Evolutionary conservation across 2,113 vertebrate species (phyloP), one percentile per base, ranked within the genome.

Genomic region (Acrocephalus arundinaceus): DNA sequence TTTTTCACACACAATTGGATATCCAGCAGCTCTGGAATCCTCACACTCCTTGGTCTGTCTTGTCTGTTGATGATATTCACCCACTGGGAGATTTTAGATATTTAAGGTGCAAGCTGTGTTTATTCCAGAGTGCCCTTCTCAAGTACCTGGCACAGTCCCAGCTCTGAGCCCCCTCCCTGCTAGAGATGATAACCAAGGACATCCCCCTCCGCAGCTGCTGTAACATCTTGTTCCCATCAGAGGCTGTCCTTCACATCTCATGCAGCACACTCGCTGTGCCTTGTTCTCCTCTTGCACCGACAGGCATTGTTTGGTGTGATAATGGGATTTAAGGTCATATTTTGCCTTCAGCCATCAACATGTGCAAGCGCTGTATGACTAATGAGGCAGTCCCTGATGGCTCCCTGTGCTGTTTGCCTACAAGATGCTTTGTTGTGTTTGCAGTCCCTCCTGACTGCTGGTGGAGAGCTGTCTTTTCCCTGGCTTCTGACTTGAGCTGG

Each of bases 261-360:
- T 57, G 75, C 62, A 28, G 86, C 35, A 35, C 85, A 37, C 62
- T n/a, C 10, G 10, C 55, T 79, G 58, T 75, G 35, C 73, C 59
- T 70, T 78, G 66, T 85, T 90, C 88, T 85, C 35, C 45, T 30
- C 41, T 43, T 49, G 68, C 87, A 52, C 87, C 63, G 41, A 33
- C 65, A 96, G 86, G 73, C 77, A 48, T 43, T 43, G 65, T 94
- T 95, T 96, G 94, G 83, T 93, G 96, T 93, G 90, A 89, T 93
- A 96, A 97, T 96, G 87, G 68, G 94, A 96, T 63, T 93, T 91
- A 97, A 98, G 97, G 97, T 96, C 96, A 78, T 25, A 93, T 83
- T 94, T 94, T 94, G 94, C 97, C 96, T 97, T 96, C 63, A 94
- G 97, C 96, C 94, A 96, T 94, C 93, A 67, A 66, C 73, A n/a